phyloP scores from a whole-genome alignment of 1,140 invertebrate genomes.

The Drosophila lacteicornis region DNA sequence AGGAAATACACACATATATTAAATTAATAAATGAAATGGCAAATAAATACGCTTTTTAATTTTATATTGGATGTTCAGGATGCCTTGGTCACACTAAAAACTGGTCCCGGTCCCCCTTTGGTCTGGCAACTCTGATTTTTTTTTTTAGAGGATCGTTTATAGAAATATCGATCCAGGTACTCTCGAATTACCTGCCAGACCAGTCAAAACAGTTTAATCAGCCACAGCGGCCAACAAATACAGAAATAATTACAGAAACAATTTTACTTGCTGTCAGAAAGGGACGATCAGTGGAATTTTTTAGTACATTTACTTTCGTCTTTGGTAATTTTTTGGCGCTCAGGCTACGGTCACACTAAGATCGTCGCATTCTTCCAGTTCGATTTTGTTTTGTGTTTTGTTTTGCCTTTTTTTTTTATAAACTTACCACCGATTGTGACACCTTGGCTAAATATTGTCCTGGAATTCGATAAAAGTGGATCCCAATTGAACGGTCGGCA shows the following conservation, averaged over 20 bases:
- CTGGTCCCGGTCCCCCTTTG: not conserved
- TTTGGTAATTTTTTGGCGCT: slow-evolving; percentile 5
- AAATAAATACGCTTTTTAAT: slow-evolving; percentile 29
- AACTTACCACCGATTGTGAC: not conserved
- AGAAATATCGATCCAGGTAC: not conserved
- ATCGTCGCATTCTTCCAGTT: slow-evolving; percentile 55
- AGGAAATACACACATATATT: slow-evolving; percentile 56
- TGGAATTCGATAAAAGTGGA: slow-evolving; percentile 11
- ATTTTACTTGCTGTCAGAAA: not conserved
- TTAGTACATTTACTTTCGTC: not conserved
- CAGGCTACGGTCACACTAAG: slow-evolving; percentile 21
- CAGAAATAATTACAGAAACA: not conserved
- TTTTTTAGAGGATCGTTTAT: not conserved
- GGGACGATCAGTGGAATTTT: not conserved
- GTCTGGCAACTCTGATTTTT: not conserved
- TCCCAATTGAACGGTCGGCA: slow-evolving; percentile 7
- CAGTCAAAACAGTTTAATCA: not conserved
- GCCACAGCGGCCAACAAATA: not conserved
- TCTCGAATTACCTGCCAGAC: not conserved
- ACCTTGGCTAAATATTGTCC: not conserved
- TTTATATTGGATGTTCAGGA: not conserved
- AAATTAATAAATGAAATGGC: slow-evolving; percentile 77
- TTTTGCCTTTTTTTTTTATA: slow-evolving; percentile 65
- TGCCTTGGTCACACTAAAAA: not conserved
- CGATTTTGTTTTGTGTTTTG: slow-evolving; percentile 67